These are phyloP conservation scores for Cynodonichthys magdalenae DNA, from an alignment of 2,797 vertebrate genomes.

Conservation along the genomic window DNA sequence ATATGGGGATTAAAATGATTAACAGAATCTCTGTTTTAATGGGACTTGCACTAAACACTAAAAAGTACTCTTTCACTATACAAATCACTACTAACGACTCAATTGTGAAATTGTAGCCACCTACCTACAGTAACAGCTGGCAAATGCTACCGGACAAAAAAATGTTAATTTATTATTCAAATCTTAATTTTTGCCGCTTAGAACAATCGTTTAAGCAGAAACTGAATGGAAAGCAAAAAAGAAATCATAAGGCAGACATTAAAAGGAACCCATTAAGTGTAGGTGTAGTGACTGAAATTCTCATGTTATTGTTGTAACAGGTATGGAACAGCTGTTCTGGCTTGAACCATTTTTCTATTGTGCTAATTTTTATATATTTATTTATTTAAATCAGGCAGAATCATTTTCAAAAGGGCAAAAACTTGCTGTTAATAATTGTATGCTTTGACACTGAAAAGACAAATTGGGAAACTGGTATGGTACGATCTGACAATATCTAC, in stretches of 20 bases:
- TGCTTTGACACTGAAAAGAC: conserved; percentile 38
- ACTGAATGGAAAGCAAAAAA: not conserved
- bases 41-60: no score
- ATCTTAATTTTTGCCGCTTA: conserved; percentile 10
- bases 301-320: conserved; percentile 14
- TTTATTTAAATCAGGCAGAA: not conserved
- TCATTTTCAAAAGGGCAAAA: conserved; percentile 43
- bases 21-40: no score
- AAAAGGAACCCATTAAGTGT: not conserved
- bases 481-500: conserved; percentile 40
- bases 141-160: conserved; percentile 14
- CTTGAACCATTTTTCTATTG: not conserved
- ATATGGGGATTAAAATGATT: not conserved
- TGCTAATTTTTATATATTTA: not conserved
- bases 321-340: not conserved
- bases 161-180: conserved; percentile 12
- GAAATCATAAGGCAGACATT: not conserved
- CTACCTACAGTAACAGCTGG: not conserved
- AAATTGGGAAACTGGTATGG: conserved; percentile 40
- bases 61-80: not conserved
- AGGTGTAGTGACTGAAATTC: conserved; percentile 4
- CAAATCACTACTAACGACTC: not conserved
- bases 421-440: conserved; percentile 22
- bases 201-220: conserved; percentile 1
- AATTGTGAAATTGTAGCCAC: conserved; percentile 9